Conservation (phyloP, 1,140 invertebrate genomes). For the Euura lappo region DNA sequence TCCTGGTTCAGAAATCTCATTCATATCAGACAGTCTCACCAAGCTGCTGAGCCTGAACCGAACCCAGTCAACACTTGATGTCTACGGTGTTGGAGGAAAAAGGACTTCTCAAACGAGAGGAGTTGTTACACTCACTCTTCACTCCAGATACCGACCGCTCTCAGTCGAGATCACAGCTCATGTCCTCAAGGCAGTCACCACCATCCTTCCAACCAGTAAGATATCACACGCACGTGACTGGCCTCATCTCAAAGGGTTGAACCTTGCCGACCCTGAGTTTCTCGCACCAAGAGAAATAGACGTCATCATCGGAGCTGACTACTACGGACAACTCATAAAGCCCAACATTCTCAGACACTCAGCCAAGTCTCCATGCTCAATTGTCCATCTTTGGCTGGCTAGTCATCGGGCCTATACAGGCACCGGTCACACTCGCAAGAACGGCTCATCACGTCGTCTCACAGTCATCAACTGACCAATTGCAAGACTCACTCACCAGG, state of each 20-base stretch:
- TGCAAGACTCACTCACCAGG: neutral
- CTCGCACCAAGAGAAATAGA: slow-evolving; percentile 23
- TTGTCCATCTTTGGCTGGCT: neutral
- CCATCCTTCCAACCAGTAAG: slow-evolving; percentile 10
- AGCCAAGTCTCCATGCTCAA: slow-evolving; percentile 16
- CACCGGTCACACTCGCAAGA: neutral
- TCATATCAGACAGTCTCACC: slow-evolving; percentile 19
- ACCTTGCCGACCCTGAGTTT: slow-evolving; percentile 29
- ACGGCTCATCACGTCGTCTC: neutral
- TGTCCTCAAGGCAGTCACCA: slow-evolving; percentile 1
- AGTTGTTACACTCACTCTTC: neutral
- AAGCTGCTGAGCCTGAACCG: neutral
- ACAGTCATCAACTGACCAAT: neutral
- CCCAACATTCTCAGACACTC: slow-evolving; percentile 17
- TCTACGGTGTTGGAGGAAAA: neutral
- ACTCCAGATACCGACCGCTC: neutral
- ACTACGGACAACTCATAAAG: slow-evolving; percentile 19
- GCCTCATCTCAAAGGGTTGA: slow-evolving; percentile 17
- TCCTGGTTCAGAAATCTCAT: slow-evolving; percentile 20
- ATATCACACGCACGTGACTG: neutral
- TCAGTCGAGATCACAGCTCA: slow-evolving; percentile 12
- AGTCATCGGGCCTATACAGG: neutral
- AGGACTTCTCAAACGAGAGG: slow-evolving; percentile 17
- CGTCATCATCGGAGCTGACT: slow-evolving; percentile 28
- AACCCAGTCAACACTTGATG: neutral